Evolutionary conservation across 2,888 invertebrate genomes (phyloP), one percentile per base, ranked within the genome.

Genomic region (Sarcophaga variegata): DNA sequence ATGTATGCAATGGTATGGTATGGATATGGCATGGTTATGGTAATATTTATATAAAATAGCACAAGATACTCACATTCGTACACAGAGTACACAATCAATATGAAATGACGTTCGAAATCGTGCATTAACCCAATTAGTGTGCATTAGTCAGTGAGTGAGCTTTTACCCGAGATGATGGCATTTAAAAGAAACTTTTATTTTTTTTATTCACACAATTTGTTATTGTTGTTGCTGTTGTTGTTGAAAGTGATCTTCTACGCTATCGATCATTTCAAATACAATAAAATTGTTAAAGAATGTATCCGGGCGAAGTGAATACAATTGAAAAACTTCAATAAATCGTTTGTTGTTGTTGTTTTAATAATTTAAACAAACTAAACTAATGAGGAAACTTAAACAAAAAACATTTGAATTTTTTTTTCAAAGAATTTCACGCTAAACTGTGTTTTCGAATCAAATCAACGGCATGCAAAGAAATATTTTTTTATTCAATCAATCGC

Each of bases 81-180:
- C 20, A 67, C 45, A 45, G 67, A 59, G 49, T 79, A 71, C 62
- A 71, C 62, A 54, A 54, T 14, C 54, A 54, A 54, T 54, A 54
- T 54, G 54, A 14, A 54, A 14, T 12, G 17, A 54, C 17, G 17
- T 17, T 14, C 54, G 54, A 69, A 69, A 85, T 85, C 81, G 81
- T 85, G 78, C 81, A 78, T 74, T 81, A 81, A 70, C 78, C 81
- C 81, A 81, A 85, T 85, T 81, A 85, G 69, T 78, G 63, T 69
- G 72, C 70, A 37, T 37, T 37, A 72, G 49, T 77, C 76, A 76
- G 60, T 76, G 59, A 60, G 22, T 76, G 59, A 60, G 22, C 72
- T 72, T 69, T 54, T 54, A 14, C 5, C 17, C 54, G 12, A 54
- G 17, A 54, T 54, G 54, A 54, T 54, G 54, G 54, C 54, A 54